Conservation (phyloP, 2,888 invertebrate species). For the Hemicrepidius hirtus region DNA sequence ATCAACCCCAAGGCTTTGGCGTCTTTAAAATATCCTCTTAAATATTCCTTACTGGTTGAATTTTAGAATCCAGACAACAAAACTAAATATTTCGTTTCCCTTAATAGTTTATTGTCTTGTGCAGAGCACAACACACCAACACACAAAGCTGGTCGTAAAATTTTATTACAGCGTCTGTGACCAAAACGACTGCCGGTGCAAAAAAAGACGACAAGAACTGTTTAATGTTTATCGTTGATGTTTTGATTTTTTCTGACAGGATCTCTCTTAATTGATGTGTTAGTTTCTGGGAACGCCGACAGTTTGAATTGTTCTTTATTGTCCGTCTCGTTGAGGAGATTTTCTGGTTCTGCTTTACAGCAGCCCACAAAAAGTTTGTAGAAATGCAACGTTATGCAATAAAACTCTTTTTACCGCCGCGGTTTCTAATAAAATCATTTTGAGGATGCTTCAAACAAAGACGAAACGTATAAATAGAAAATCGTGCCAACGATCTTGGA, state of each 20-base stretch:
- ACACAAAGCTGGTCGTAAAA: slow-evolving; percentile 66
- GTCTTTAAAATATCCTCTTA: too few species aligned
- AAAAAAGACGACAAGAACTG: slow-evolving; percentile 64
- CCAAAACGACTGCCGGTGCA: slow-evolving; percentile 66
- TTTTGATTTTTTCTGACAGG: slow-evolving; percentile 68
- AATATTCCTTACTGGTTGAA: too few species aligned
- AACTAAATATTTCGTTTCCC: slow-evolving; percentile 13
- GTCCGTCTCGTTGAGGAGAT: slow-evolving; percentile 56
- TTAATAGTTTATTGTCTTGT: slow-evolving; percentile 58
- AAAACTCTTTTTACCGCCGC: slow-evolving; percentile 21
- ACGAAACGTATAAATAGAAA: neutral
- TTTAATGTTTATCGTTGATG: slow-evolving; percentile 67
- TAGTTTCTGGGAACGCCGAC: slow-evolving; percentile 68
- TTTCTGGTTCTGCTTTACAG: slow-evolving; percentile 50
- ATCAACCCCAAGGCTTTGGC: too few species aligned
- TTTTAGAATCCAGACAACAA: neutral
- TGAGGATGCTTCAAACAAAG: neutral
- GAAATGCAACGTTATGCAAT: slow-evolving; percentile 42
- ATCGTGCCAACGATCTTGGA: neutral
- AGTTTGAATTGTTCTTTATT: slow-evolving; percentile 66
- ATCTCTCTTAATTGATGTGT: slow-evolving; percentile 68
- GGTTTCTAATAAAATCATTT: slow-evolving; percentile 10
- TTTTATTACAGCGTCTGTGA: slow-evolving; percentile 67
- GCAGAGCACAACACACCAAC: slow-evolving; percentile 49
- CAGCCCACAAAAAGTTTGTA: slow-evolving; percentile 51